phyloP scores from a whole-genome alignment of 37 sponge, comb jelly and placozoan species.

The Mnemiopsis leidyi region DNA sequence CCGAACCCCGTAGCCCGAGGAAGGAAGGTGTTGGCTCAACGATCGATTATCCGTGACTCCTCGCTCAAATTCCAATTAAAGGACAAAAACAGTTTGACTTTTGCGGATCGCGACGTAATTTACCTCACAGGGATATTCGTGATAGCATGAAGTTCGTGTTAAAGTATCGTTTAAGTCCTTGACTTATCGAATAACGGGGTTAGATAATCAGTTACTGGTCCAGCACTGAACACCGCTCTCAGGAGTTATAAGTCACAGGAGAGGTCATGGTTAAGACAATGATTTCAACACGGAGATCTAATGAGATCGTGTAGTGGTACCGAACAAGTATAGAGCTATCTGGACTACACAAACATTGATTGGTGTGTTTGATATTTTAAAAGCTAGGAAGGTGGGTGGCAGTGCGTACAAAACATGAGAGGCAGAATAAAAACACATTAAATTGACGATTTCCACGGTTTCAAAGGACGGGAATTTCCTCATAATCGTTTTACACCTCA shows the following conservation, averaged over 20 bases:
- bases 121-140: background rate
- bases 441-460: background rate
- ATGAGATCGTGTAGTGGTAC: too few relatives aligned
- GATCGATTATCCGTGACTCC: background rate
- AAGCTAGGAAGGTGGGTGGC: background rate
- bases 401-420: background rate
- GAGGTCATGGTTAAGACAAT: too few relatives aligned
- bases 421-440: background rate
- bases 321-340: too few relatives aligned
- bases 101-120: background rate
- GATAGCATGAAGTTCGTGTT: background rate
- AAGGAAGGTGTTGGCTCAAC: background rate
- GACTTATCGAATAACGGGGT: background rate
- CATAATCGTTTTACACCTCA: background rate
- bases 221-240: too few relatives aligned
- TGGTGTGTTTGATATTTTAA: background rate
- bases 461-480: background rate
- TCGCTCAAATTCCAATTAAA: background rate
- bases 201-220: background rate
- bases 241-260: too few relatives aligned
- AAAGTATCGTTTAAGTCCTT: background rate
- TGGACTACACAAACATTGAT: background rate
- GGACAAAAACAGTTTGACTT: background rate
- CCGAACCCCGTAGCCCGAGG: too few relatives aligned
- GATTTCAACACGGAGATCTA: too few relatives aligned